Evolutionary conservation across 2,113 vertebrate genomes (phyloP), one percentile per base, ranked within the genome.

Genomic region (Elephas maximus): DNA sequence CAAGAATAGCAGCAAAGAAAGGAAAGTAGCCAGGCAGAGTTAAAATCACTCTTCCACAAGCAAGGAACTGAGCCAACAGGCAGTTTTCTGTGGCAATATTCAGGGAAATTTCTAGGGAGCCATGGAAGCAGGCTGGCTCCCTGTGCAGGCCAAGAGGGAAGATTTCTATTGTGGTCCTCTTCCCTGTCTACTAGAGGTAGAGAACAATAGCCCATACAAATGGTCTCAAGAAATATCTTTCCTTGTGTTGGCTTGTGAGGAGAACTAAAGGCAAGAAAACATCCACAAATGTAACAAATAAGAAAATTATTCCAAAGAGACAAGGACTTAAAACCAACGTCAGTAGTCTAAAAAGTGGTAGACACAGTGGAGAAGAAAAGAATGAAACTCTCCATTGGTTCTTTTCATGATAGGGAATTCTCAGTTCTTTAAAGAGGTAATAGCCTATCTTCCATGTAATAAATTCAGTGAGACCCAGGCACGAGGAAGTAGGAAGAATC

Each of bases 41-140:
- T 90, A 80, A 90, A 69, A 83, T 37, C 67, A 76, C 62, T 85
- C 79, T 73, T 93, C 77, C 15, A 0, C 15, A 79, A 78, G 63
- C 10, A 48, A 88, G 88, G 73, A 90, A 88, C 91, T 71, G 71
- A 87, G 79, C 18, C 6, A 20, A 21, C 15, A 82, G 45, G 57
- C 9, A 44, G 33, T 53, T 88, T 93, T 93, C 85, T 88, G 93
- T 86, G 37, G 67, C 73, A 80, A 65, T 57, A 83, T 4, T 4
- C 15, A 21, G 71, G 92, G 77, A 96, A 95, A 90, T 90, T 83
- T 98, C 76, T 24, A 63, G 65, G 51, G 6, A 15, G 10, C 4
- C 21, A 21, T 14, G 71, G 30, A 82, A 76, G 53, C 73, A 20
- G 33, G 48, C 74, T 18, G 53, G 80, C 79, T 89, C 63, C 18